phyloP scores from a whole-genome alignment of 1,140 invertebrate species.

The Orius laevigatus region DNA sequence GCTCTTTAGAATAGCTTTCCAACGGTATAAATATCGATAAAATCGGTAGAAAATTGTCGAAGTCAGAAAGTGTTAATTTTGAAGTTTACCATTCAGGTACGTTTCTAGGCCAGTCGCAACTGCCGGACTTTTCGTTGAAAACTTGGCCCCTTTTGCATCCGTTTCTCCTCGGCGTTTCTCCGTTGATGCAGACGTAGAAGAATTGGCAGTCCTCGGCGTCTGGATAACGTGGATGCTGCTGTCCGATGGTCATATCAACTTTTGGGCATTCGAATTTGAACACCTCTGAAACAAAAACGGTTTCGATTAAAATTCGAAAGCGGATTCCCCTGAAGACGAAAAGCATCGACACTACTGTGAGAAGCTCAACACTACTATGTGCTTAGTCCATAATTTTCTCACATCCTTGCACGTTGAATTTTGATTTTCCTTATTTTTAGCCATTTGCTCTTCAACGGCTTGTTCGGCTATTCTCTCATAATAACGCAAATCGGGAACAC shows the following conservation, averaged over 20 bases:
- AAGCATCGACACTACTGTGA: too few species aligned
- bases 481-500: constrained; percentile 2
- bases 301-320: too few species aligned
- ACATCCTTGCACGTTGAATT: too few species aligned
- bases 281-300: constrained; percentile 44
- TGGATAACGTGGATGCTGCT: constrained; percentile 68
- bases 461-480: constrained; percentile 13
- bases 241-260: constrained; percentile 48
- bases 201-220: constrained; percentile 81
- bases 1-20: too few species aligned
- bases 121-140: constrained; percentile 66
- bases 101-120: constrained; percentile 75
- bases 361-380: too few species aligned
- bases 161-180: constrained; percentile 58
- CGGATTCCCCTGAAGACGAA: too few species aligned
- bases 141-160: constrained; percentile 82
- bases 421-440: not conserved
- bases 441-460: constrained; percentile 4
- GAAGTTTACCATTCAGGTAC: constrained; percentile 70
- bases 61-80: not conserved
- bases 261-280: constrained; percentile 74
- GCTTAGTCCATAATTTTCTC: too few species aligned
- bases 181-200: constrained; percentile 84
- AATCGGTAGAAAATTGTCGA: not conserved
- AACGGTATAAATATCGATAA: too few species aligned